Evolutionary conservation across 1,140 invertebrate genomes (phyloP).

Genomic region (Drosophila subpulchrella): DNA sequence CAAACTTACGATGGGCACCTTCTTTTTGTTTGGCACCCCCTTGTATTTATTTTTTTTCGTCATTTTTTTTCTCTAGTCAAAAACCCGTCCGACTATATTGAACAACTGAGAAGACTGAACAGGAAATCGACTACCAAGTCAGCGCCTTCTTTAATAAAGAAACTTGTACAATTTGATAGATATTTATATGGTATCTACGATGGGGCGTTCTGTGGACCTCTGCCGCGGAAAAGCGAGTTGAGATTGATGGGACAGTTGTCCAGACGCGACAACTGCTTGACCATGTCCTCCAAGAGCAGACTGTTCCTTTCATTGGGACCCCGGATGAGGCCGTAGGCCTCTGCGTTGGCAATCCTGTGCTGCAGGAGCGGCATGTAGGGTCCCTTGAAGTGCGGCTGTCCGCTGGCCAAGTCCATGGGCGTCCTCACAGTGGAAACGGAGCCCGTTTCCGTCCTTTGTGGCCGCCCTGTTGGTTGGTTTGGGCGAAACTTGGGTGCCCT

Average conservation of each 20-base stretch:
- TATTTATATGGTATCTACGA: not conserved
- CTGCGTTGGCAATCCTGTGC: constrained; percentile 39
- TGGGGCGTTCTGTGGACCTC: constrained; percentile 3
- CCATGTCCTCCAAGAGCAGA: constrained; percentile 29
- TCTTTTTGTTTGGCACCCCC: constrained; percentile 8
- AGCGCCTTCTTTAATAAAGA: constrained; percentile 3
- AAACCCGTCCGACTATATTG: not conserved
- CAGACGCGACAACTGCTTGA: constrained; percentile 29
- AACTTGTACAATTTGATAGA: constrained; percentile 15
- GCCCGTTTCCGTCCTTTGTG: constrained; percentile 2
- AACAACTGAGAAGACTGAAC: not conserved
- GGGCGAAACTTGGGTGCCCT: constrained; percentile 23
- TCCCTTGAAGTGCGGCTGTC: constrained; percentile 39
- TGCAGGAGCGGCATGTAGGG: constrained; percentile 46
- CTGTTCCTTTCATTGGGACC: constrained; percentile 21
- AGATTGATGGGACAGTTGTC: constrained; percentile 24
- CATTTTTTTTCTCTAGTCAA: constrained; percentile 18
- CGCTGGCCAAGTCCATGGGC: constrained; percentile 20
- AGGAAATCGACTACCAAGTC: not conserved
- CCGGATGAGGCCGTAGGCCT: constrained; percentile 28
- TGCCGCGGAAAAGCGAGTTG: constrained; percentile 8
- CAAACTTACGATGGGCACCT: constrained; percentile 1
- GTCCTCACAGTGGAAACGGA: not conserved
- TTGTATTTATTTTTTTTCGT: constrained; percentile 40
- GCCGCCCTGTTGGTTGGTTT: not conserved